Evolutionary conservation across 35 echinoderm and acorn worm species (phyloP).

Genomic region (Lytechinus pictus): DNA sequence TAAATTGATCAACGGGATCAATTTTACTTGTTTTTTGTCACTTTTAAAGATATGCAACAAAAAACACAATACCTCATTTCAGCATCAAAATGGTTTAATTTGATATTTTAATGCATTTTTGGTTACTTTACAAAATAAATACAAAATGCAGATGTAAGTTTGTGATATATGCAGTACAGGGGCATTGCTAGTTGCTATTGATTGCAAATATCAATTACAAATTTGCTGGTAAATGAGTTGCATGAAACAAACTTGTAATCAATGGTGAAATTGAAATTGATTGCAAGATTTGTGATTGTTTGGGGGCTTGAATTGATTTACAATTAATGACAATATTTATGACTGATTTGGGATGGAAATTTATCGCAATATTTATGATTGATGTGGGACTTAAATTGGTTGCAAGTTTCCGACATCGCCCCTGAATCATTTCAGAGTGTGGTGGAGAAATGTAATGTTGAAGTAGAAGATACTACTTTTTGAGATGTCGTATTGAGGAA

Average conservation of each 20-base stretch:
- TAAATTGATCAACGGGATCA: not conserved
- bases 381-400: too few relatives aligned
- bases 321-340: too few relatives aligned
- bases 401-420: too few relatives aligned
- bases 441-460: not conserved
- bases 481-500: not conserved
- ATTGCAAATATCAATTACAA: too few relatives aligned
- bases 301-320: too few relatives aligned
- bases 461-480: not conserved
- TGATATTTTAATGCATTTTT: not conserved
- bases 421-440: not conserved
- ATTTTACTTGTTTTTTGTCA: not conserved
- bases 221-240: too few relatives aligned
- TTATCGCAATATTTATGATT: too few relatives aligned
- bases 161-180: not conserved
- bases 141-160: not conserved
- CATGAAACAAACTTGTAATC: too few relatives aligned
- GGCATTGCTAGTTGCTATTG: not conserved
- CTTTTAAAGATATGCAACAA: conserved; percentile 7
- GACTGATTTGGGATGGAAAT: too few relatives aligned
- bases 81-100: not conserved
- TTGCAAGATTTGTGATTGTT: too few relatives aligned
- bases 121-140: not conserved
- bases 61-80: not conserved
- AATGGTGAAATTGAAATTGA: too few relatives aligned